These are phyloP conservation scores for Cochlearius cochlearius DNA, from an alignment of 2,113 vertebrate genomes.

Conservation along the genomic window DNA sequence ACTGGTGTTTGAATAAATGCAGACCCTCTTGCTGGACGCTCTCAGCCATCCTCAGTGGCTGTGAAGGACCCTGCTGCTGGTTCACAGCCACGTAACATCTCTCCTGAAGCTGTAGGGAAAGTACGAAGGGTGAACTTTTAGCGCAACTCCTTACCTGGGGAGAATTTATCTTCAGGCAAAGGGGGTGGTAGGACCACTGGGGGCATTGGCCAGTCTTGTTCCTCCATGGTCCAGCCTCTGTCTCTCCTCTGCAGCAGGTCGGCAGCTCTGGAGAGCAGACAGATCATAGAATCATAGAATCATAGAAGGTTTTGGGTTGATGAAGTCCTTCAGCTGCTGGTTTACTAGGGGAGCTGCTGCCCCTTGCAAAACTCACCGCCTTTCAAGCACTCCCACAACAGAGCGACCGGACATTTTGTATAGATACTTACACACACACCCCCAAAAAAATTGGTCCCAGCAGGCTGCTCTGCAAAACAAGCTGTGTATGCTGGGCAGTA, in stretches of 20 bases:
- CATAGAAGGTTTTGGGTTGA: not conserved
- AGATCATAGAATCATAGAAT: too few relatives aligned
- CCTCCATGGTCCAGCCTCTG: fast-evolving
- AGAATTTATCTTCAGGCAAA: not conserved
- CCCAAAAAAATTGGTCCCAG: not conserved
- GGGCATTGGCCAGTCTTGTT: not conserved
- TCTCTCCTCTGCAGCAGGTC: not conserved
- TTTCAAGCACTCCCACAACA: not conserved
- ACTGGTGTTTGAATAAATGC: not conserved
- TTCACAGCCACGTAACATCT: not conserved
- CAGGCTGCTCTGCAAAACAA: not conserved
- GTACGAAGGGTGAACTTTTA: not conserved
- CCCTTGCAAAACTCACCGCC: not conserved
- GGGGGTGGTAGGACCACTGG: not conserved
- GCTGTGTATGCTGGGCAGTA: not conserved
- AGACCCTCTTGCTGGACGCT: not conserved
- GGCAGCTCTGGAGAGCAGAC: not conserved
- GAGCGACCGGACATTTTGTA: not conserved
- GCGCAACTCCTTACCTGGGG: not conserved
- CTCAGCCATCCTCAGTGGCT: not conserved
- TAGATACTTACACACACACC: not conserved
- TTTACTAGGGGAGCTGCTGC: not conserved
- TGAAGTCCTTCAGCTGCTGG: not conserved
- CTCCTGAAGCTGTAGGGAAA: not conserved
- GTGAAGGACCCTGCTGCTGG: not conserved